phyloP scores from a whole-genome alignment of 2,113 vertebrate genomes.

The Peromyscus maniculatus region DNA sequence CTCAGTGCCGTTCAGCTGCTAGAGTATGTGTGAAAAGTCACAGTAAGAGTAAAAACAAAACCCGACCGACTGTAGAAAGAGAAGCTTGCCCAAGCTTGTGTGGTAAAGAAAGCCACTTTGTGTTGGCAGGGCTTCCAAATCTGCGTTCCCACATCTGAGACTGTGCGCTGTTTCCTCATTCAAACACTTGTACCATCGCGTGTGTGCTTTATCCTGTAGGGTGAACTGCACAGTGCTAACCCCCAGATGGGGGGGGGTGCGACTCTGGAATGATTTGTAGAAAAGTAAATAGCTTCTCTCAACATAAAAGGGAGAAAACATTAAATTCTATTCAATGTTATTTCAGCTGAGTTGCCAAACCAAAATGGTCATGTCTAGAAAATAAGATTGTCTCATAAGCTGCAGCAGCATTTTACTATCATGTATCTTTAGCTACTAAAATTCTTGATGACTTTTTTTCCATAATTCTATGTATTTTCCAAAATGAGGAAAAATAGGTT shows the following conservation, averaged over 20 bases:
- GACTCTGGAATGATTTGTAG: not conserved
- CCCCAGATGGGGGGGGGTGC: not conserved
- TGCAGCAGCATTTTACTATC: not conserved
- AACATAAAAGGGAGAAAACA: not conserved
- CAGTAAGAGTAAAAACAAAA: constrained; percentile 17
- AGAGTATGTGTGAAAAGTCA: not conserved
- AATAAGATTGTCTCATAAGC: not conserved
- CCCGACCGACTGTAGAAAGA: not conserved
- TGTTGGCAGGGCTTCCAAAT: not conserved
- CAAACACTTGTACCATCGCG: not conserved
- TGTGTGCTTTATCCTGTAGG: not conserved
- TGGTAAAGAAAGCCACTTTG: not conserved
- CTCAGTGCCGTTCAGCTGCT: not conserved
- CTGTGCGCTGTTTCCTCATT: not conserved
- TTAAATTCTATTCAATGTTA: constrained; percentile 1
- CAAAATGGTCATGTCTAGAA: not conserved
- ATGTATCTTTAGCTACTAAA: constrained; percentile 15
- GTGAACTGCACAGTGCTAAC: not conserved
- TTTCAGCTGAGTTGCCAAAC: not conserved
- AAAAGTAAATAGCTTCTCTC: constrained; percentile 23
- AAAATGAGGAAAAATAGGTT: constrained; percentile 5
- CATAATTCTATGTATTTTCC: not conserved
- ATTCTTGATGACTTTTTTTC: constrained; percentile 32
- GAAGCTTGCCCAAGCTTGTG: not conserved
- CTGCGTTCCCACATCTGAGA: not conserved